Evolutionary conservation across 2,797 vertebrate species (phyloP).

Genomic region (Apogon hyalosoma): DNA sequence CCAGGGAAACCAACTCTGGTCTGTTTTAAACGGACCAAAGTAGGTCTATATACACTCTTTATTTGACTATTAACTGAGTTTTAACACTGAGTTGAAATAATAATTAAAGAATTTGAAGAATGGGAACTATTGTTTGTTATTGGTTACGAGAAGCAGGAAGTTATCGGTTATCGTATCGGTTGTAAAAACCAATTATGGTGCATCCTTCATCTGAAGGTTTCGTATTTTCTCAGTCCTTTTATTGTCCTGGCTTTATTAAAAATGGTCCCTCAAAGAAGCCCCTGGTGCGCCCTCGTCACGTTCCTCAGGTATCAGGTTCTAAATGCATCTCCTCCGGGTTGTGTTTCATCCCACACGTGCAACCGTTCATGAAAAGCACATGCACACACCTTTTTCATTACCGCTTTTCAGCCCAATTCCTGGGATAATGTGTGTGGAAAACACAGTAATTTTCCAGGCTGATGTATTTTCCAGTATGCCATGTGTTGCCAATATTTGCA

Average conservation of each 20-base stretch:
- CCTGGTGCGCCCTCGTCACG: slow-evolving; percentile 20
- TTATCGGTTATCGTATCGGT: no score
- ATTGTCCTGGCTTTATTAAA: slow-evolving; percentile 43
- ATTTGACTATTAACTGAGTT: no score
- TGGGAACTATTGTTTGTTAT: no score
- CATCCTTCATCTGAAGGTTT: no score
- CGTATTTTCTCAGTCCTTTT: background rate
- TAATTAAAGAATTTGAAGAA: no score
- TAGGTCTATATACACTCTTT: no score
- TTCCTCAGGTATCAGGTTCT: slow-evolving; percentile 53
- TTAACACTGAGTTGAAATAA: no score
- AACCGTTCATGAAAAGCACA: slow-evolving; percentile 58
- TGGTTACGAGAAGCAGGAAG: no score
- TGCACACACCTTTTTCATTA: slow-evolving; percentile 76
- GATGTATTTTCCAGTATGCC: slow-evolving; percentile 74
- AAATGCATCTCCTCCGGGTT: slow-evolving; percentile 55
- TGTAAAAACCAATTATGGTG: no score
- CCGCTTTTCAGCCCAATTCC: slow-evolving; percentile 47
- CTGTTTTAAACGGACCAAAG: no score
- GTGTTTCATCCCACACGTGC: slow-evolving; percentile 55
- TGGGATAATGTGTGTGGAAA: slow-evolving; percentile 63
- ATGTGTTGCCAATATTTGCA: slow-evolving; percentile 70
- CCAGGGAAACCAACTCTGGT: no score
- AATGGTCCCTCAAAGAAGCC: slow-evolving; percentile 78
- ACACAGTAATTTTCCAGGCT: slow-evolving; percentile 70